phyloP scores from a whole-genome alignment of 2,888 invertebrate genomes.

The Eulithis testata region DNA sequence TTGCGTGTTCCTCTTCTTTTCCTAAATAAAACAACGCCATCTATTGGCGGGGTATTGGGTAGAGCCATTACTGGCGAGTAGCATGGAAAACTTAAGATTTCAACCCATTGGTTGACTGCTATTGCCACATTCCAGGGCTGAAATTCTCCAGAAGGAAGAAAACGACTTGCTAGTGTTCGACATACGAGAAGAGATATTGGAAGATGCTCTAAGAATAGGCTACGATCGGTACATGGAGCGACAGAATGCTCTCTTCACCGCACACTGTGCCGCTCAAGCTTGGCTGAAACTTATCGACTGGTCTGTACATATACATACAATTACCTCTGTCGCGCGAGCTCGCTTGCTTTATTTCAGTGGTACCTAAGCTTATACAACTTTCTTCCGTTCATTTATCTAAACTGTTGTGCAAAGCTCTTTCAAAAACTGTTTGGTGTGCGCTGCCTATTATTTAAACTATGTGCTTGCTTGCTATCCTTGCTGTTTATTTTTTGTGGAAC shows the following conservation, averaged over 20 bases:
- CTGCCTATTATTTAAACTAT: too few species aligned
- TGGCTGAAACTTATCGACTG: slow-evolving; percentile 75
- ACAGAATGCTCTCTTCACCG: slow-evolving; percentile 66
- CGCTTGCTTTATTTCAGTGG: too few species aligned
- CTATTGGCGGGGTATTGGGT: background rate
- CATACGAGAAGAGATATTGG: slow-evolving; percentile 75
- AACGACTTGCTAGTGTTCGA: slow-evolving; percentile 69
- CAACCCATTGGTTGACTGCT: too few species aligned
- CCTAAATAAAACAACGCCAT: background rate
- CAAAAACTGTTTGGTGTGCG: too few species aligned
- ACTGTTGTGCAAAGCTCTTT: too few species aligned
- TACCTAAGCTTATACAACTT: too few species aligned
- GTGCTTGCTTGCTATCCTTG: too few species aligned
- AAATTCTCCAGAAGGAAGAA: slow-evolving; percentile 75
- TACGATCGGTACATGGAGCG: slow-evolving; percentile 69
- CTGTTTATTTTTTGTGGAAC: too few species aligned
- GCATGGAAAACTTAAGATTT: background rate
- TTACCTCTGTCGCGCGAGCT: too few species aligned
- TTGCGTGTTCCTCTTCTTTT: too few species aligned
- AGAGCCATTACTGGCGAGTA: background rate
- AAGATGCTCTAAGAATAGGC: slow-evolving; percentile 58
- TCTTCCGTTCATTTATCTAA: too few species aligned
- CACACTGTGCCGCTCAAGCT: slow-evolving; percentile 70
- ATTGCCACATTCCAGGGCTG: slow-evolving; percentile 59
- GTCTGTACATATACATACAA: slow-evolving; percentile 34